A percentile compares a stretch with the other conserved stretches of the same genome.
phyloP scores from a whole-genome alignment of 1,140 invertebrate genomes.

The Drepana arcuata region DNA sequence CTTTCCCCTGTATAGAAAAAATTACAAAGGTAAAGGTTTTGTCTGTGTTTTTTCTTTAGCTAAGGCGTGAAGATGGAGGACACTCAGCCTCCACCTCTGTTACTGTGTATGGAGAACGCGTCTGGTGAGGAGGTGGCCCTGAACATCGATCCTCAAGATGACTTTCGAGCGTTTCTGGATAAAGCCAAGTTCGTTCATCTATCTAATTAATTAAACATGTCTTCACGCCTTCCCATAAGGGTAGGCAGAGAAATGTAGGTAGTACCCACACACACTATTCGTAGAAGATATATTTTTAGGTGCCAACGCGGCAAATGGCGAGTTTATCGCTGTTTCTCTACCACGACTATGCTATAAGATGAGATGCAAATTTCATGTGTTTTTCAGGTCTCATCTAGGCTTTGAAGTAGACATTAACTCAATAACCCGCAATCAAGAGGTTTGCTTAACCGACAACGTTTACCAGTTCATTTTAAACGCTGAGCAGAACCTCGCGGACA shows the following conservation, averaged over 20 bases:
- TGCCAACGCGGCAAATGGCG: too few species aligned
- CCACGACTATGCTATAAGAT: too few species aligned
- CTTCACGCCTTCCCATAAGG: too few species aligned
- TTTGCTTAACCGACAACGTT: slow-evolving; percentile 45
- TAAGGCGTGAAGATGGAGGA: slow-evolving; percentile 17
- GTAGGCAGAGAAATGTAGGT: too few species aligned
- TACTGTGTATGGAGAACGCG: slow-evolving; percentile 51
- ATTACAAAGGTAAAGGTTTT: too few species aligned
- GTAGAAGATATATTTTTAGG: too few species aligned
- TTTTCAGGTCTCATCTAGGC: slow-evolving; percentile 46
- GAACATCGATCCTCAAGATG: slow-evolving; percentile 44
- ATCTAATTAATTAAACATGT: too few species aligned
- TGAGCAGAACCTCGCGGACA: slow-evolving; percentile 22
- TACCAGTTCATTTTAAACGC: slow-evolving; percentile 45
- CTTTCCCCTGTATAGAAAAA: too few species aligned
- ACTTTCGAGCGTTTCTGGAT: slow-evolving; percentile 44
- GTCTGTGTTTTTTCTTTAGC: slow-evolving; percentile 1
- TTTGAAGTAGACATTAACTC: slow-evolving; percentile 54
- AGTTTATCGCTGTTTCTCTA: too few species aligned
- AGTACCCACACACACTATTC: too few species aligned
- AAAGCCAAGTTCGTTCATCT: slow-evolving; percentile 43
- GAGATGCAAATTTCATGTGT: too few species aligned
- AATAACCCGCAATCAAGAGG: slow-evolving; percentile 45
- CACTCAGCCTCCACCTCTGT: slow-evolving; percentile 23
- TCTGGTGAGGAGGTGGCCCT: slow-evolving; percentile 47